Evolutionary conservation across 2,797 vertebrate species (phyloP).

Genomic region (Typhlichthys eigenmanni): DNA sequence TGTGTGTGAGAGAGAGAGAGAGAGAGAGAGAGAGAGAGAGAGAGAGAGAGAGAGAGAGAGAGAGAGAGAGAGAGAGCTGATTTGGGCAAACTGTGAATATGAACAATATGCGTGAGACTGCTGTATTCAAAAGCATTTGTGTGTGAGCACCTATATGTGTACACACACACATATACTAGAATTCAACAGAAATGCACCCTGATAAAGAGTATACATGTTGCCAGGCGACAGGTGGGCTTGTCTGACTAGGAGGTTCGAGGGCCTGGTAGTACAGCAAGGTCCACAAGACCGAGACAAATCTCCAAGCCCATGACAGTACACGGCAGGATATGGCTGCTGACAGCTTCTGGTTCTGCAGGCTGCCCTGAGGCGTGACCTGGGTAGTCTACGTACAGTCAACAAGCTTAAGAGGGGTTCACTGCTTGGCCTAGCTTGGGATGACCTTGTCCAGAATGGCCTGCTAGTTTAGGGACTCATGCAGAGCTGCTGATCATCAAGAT

Average conservation of each 20-base stretch:
- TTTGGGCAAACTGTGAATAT: too few relatives aligned
- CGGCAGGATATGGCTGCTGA: slow-evolving; percentile 35
- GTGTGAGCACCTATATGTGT: not conserved
- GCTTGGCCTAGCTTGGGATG: too few relatives aligned
- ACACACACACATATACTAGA: not conserved
- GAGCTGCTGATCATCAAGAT: too few relatives aligned
- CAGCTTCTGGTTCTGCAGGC: slow-evolving; percentile 20
- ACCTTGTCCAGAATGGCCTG: too few relatives aligned
- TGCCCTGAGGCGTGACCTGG: slow-evolving; percentile 2
- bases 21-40: not conserved
- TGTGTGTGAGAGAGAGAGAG: slow-evolving; percentile 18
- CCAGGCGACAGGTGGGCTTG: slow-evolving; percentile 9
- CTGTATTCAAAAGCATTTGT: not conserved
- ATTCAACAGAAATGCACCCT: not conserved
- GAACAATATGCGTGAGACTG: slow-evolving; percentile 3
- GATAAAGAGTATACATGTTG: not conserved
- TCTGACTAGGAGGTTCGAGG: slow-evolving; percentile 41
- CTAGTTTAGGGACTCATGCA: too few relatives aligned
- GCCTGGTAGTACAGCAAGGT: slow-evolving; percentile 31
- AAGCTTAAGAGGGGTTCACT: too few relatives aligned
- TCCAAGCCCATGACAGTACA: slow-evolving; percentile 32
- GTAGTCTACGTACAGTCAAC: too few relatives aligned
- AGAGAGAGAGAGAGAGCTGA: not conserved
- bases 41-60: slow-evolving; percentile 17
- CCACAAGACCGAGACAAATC: slow-evolving; percentile 45